Evolutionary conservation across 2,888 invertebrate species (phyloP).

Genomic region (Cephus pulcher): DNA sequence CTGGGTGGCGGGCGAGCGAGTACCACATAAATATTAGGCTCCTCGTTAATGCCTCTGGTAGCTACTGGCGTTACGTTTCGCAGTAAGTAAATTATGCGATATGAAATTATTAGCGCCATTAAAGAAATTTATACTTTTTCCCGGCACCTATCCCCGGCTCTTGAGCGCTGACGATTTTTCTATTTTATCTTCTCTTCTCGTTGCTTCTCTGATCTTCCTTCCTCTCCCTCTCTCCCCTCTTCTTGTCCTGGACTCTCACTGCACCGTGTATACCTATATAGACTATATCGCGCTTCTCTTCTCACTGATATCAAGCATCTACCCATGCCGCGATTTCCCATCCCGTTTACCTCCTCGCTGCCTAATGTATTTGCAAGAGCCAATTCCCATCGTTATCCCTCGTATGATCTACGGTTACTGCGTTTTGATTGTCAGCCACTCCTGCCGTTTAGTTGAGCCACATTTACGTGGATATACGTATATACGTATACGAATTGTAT

Average conservation of each 20-base stretch:
- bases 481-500: not conserved
- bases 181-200: constrained; percentile 53
- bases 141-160: constrained; percentile 31
- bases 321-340: constrained; percentile 3
- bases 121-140: constrained; percentile 67
- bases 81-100: constrained; percentile 68
- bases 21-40: constrained; percentile 67
- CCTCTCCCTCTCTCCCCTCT: not conserved
- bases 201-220: constrained; percentile 6
- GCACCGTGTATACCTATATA: not conserved
- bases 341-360: constrained; percentile 33
- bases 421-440: constrained; percentile 61
- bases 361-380: constrained; percentile 65
- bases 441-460: constrained; percentile 45
- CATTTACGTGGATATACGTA: not conserved
- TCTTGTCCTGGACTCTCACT: not conserved
- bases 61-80: constrained; percentile 67
- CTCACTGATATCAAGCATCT: not conserved
- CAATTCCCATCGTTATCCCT: constrained; percentile 63
- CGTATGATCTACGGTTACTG: constrained; percentile 62
- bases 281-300: not conserved
- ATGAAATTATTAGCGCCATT: constrained; percentile 67
- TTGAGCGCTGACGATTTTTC: constrained; percentile 56
- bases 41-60: constrained; percentile 66
- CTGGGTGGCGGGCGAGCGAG: constrained; percentile 63